A percentile compares a stretch with the other conserved stretches of the same genome.
These are phyloP conservation scores for Phania funesta DNA, from an alignment of 2,888 invertebrate genomes.

Conservation along the genomic window DNA sequence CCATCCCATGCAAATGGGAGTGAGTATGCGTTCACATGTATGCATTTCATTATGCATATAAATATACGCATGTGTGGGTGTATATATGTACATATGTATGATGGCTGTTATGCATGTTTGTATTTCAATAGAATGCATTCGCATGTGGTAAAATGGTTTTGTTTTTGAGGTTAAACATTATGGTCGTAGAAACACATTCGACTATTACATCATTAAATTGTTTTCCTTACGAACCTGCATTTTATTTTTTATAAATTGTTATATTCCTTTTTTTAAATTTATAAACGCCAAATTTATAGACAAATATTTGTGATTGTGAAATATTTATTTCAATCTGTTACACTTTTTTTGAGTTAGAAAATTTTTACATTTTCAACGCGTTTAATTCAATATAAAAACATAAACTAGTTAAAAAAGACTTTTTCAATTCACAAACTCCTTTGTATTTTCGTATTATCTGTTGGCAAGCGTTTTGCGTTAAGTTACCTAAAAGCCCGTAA, in stretches of 20 bases:
- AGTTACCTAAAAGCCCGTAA: too few relatives aligned
- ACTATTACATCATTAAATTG: neutral
- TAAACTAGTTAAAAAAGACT: too few relatives aligned
- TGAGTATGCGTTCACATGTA: neutral
- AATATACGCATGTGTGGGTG: neutral
- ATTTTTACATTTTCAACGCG: too few relatives aligned
- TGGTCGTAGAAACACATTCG: slow-evolving; percentile 2
- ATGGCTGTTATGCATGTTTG: neutral
- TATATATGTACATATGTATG: neutral
- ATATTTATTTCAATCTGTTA: neutral
- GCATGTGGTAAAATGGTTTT: slow-evolving; percentile 51
- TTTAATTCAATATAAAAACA: too few relatives aligned
- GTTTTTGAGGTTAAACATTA: slow-evolving; percentile 47
- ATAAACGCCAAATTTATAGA: slow-evolving; percentile 33
- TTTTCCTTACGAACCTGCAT: neutral
- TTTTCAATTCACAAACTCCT: too few relatives aligned
- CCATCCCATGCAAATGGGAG: neutral
- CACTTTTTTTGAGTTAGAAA: neutral
- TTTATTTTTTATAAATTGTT: neutral
- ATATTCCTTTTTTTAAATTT: slow-evolving; percentile 19
- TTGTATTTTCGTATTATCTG: too few relatives aligned
- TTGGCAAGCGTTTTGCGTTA: too few relatives aligned
- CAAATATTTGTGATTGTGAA: slow-evolving; percentile 3
- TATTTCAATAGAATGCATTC: slow-evolving; percentile 4
- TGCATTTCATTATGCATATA: neutral